A percentile compares a stretch with the other conserved stretches of the same genome.
Evolutionary conservation across 2,113 vertebrate species (phyloP).

Genomic region (Labrus mixtus): DNA sequence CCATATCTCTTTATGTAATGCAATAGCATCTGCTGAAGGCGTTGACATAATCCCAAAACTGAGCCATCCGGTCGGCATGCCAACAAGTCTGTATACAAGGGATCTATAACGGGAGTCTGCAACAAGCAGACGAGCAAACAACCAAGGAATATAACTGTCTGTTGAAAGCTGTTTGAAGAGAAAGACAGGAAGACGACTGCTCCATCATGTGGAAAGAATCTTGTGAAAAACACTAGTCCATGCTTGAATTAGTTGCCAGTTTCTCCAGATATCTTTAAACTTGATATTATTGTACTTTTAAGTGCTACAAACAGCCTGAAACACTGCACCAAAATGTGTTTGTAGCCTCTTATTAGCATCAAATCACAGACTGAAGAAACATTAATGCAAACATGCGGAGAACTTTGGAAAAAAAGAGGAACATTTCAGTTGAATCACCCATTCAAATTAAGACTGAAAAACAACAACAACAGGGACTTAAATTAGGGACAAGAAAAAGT

Average conservation of each 20-base stretch:
- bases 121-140: neutral
- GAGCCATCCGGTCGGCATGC: conserved; percentile 51
- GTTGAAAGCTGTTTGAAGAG: conserved; percentile 3
- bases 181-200: neutral
- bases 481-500: conserved; percentile 10
- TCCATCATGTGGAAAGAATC: neutral
- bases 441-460: neutral
- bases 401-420: neutral
- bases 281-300: neutral
- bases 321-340: conserved; percentile 16
- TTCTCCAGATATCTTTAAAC: neutral
- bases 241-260: neutral
- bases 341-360: conserved; percentile 7
- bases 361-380: neutral
- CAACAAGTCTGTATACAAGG: conserved; percentile 57
- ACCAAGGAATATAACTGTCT: neutral
- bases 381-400: neutral
- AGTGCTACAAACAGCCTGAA: conserved; percentile 1
- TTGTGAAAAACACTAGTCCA: too few species aligned
- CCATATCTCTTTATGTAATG: conserved; percentile 68
- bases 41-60: conserved; percentile 67
- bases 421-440: neutral
- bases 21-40: conserved; percentile 67
- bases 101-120: conserved; percentile 30
- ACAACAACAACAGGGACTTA: neutral